Conservation (phyloP, 2,797 vertebrate genomes). For the Phalanger gymnotis region DNA sequence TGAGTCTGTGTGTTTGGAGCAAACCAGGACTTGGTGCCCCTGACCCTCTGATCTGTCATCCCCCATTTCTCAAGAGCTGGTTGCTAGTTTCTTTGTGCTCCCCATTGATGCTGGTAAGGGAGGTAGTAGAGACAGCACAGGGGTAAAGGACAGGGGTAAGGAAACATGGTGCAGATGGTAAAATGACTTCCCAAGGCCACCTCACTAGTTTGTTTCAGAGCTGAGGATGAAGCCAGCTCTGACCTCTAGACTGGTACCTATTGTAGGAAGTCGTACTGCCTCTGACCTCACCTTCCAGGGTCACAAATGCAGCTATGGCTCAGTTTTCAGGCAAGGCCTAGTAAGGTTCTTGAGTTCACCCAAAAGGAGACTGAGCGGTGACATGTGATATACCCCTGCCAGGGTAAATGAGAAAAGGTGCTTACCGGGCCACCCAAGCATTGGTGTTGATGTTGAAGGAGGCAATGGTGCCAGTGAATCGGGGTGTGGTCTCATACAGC, state of each 20-base stretch:
- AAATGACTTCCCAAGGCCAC: not conserved
- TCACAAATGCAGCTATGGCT: not conserved
- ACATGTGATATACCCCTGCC: not conserved
- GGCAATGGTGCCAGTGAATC: slow-evolving; percentile 94
- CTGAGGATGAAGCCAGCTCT: not conserved
- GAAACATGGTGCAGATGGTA: no score
- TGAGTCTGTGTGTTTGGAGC: not conserved
- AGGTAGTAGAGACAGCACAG: not conserved
- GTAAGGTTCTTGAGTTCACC: not conserved
- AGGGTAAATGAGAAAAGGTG: not conserved
- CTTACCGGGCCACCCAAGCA: slow-evolving; percentile 96
- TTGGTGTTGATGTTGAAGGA: slow-evolving; percentile 99
- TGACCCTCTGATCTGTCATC: not conserved
- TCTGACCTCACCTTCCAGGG: not conserved
- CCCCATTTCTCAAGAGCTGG: not conserved
- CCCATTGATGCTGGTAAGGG: not conserved
- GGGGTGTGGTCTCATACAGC: slow-evolving; percentile 95
- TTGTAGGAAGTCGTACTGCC: not conserved
- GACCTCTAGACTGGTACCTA: not conserved
- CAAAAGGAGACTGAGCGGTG: not conserved
- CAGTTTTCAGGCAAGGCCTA: not conserved
- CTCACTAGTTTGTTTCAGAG: not conserved
- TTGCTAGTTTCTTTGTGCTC: slow-evolving; percentile 4
- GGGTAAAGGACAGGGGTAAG: no score
- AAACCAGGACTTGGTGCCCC: not conserved